Evolutionary conservation across 2,888 invertebrate species (phyloP).

Genomic region (Brachyptera putata): DNA sequence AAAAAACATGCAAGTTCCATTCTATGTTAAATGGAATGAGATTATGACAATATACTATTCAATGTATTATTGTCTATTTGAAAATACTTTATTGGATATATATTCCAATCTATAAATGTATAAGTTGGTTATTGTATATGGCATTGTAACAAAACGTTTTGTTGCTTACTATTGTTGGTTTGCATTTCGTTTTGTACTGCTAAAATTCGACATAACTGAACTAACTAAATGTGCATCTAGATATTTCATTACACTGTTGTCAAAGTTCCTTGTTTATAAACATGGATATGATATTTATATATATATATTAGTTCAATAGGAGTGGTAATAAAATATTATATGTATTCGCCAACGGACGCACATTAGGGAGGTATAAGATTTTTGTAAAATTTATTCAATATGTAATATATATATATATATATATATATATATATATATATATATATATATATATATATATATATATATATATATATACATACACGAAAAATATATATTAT

Average conservation of each 20-base stretch:
- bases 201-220: too few species aligned
- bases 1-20: too few species aligned
- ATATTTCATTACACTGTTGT: constrained; percentile 25
- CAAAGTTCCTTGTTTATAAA: constrained; percentile 29
- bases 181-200: too few species aligned
- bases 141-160: too few species aligned
- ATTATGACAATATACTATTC: too few species aligned
- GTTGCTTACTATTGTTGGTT: too few species aligned
- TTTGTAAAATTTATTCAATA: constrained; percentile 34
- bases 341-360: constrained; percentile 33
- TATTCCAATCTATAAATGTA: too few species aligned
- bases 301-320: constrained; percentile 24
- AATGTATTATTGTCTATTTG: too few species aligned
- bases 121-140: too few species aligned
- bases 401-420: constrained; percentile 28
- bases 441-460: too few species aligned
- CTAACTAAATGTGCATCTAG: background rate
- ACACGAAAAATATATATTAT: constrained; percentile 22
- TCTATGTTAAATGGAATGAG: too few species aligned
- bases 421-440: constrained; percentile 26
- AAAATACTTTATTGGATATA: too few species aligned
- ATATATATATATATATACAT: constrained; percentile 27
- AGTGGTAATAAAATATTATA: constrained; percentile 17
- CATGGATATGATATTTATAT: constrained; percentile 22
- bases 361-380: constrained; percentile 34